These are phyloP conservation scores for Lamprologus callipterus DNA, from an alignment of 2,113 vertebrate species.

Conservation along the genomic window DNA sequence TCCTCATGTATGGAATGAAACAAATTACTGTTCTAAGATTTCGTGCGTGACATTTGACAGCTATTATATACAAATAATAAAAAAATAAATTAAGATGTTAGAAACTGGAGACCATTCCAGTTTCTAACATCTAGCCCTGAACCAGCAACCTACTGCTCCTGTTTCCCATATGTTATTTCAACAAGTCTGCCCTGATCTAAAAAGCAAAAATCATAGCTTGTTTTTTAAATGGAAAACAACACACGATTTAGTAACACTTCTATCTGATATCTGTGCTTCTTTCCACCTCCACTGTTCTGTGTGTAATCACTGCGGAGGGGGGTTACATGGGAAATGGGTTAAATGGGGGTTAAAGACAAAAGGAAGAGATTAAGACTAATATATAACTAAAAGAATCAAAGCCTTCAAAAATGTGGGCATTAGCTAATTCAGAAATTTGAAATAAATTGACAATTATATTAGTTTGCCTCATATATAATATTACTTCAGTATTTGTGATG, in stretches of 20 bases:
- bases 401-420: neutral
- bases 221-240: neutral
- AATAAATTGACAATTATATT: neutral
- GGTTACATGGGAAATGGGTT: neutral
- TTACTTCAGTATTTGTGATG: neutral
- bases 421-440: neutral
- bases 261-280: neutral
- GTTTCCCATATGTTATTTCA: neutral
- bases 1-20: neutral
- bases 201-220: accelerated
- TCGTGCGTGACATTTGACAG: neutral
- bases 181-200: accelerated
- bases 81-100: neutral
- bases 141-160: neutral
- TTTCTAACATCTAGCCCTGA: neutral
- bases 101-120: neutral
- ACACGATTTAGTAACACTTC: neutral
- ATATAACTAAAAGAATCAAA: neutral
- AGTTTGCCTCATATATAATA: neutral
- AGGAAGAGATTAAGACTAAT: neutral
- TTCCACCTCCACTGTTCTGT: neutral
- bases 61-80: neutral
- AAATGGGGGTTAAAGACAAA: neutral
- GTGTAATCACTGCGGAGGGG: neutral
- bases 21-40: neutral